These are phyloP conservation scores for Drosophila busckii DNA, from an alignment of 1,140 invertebrate species.

Conservation along the genomic window DNA sequence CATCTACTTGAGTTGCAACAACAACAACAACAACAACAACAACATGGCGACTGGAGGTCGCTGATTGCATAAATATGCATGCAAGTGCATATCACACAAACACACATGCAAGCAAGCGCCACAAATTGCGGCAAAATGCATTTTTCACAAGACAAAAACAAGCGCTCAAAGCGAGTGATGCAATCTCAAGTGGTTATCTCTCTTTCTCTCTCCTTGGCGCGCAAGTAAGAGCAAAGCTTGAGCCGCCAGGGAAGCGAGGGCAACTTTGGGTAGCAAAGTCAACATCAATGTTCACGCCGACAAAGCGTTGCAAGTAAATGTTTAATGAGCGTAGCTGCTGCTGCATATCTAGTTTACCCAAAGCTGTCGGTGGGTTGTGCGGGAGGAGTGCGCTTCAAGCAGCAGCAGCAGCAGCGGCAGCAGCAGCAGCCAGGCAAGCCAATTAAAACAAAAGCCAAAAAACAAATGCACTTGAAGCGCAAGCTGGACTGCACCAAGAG, in stretches of 20 bases:
- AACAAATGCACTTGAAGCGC: constrained; percentile 66
- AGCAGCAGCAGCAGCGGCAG: constrained; percentile 10
- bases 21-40: constrained; percentile 6
- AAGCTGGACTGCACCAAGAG: constrained; percentile 2
- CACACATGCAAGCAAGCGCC: constrained; percentile 36
- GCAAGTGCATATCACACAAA: constrained; percentile 6
- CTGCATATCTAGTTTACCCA: constrained; percentile 46
- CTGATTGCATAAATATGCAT: background rate
- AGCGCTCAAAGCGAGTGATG: constrained; percentile 38
- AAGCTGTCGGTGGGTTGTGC: too few relatives aligned
- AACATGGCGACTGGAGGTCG: constrained; percentile 15
- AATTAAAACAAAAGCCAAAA: constrained; percentile 77
- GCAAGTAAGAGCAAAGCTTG: constrained; percentile 3
- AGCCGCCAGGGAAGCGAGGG: too few relatives aligned
- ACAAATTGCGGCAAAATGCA: constrained; percentile 73
- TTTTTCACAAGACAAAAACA: constrained; percentile 63
- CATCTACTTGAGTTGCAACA: constrained; percentile 17
- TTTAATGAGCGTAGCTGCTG: constrained; percentile 59
- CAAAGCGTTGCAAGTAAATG: constrained; percentile 73
- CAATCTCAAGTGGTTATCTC: constrained; percentile 76
- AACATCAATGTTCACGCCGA: constrained; percentile 77
- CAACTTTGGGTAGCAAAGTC: constrained; percentile 62
- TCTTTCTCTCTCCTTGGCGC: constrained; percentile 31
- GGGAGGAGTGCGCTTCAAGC: too few relatives aligned
- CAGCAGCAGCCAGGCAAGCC: constrained; percentile 52